Percentiles rank a stretch among this genome's conserved stretches.
Evolutionary conservation across 2,113 vertebrate species (phyloP).

Genomic region (Talpa occidentalis): DNA sequence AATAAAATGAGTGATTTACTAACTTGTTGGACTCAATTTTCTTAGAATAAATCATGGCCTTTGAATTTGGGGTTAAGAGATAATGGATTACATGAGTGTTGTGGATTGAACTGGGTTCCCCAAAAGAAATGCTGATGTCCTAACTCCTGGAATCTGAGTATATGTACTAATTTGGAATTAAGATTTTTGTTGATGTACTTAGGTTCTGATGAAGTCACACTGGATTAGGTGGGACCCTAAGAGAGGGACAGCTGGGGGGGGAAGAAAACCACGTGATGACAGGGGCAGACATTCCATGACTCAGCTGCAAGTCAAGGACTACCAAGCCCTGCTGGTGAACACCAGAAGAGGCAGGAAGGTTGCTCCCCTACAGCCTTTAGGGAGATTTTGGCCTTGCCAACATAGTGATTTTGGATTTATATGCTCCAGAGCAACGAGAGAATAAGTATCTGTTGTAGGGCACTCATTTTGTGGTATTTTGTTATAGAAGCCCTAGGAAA

Average conservation of each 20-base stretch:
- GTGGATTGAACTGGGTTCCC: neutral
- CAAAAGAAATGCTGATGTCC: neutral
- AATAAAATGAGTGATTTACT: neutral
- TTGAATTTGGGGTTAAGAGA: neutral
- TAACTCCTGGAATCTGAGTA: neutral
- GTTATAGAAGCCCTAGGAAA: neutral
- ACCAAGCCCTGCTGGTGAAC: neutral
- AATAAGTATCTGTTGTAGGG: neutral
- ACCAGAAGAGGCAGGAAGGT: neutral
- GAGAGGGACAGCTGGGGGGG: neutral
- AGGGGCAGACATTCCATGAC: neutral
- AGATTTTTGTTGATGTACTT: neutral
- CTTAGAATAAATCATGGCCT: neutral
- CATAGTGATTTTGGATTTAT: neutral
- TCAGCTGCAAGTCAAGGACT: rapidly evolving
- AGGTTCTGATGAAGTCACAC: neutral
- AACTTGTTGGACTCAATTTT: neutral
- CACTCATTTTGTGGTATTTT: neutral
- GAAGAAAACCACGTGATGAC: neutral
- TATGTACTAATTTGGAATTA: neutral
- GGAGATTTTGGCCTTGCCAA: neutral
- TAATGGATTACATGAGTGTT: neutral
- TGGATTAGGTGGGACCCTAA: neutral
- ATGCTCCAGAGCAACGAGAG: neutral
- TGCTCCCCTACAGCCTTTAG: neutral